A percentile compares a stretch with the other conserved stretches of the same genome.
Evolutionary conservation across 2,888 invertebrate species (phyloP).

Genomic region (Cistogaster globosa): DNA sequence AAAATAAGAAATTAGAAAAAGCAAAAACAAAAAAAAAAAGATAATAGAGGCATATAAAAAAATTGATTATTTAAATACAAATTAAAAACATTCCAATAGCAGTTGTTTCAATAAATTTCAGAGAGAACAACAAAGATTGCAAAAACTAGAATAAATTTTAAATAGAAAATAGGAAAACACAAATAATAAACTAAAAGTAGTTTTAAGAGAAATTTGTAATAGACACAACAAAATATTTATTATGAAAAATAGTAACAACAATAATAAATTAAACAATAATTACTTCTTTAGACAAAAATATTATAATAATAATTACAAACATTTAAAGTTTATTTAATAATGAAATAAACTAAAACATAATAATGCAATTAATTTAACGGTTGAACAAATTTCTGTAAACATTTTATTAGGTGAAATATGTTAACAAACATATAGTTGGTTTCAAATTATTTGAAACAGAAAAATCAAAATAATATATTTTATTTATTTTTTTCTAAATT

Average conservation of each 20-base stretch:
- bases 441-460: not conserved
- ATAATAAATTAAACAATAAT: slow-evolving; percentile 58
- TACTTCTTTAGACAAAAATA: slow-evolving; percentile 59
- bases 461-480: not conserved
- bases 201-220: slow-evolving; percentile 39
- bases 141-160: slow-evolving; percentile 8
- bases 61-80: not conserved
- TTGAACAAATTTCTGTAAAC: slow-evolving; percentile 37
- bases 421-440: no score
- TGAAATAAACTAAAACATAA: not conserved
- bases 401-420: no score
- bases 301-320: not conserved
- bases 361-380: not conserved
- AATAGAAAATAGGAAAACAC: not conserved
- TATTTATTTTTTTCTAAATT: not conserved
- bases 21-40: not conserved
- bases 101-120: slow-evolving; percentile 3
- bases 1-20: slow-evolving; percentile 3
- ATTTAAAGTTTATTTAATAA: not conserved
- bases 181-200: slow-evolving; percentile 15
- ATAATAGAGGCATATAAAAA: slow-evolving; percentile 11
- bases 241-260: slow-evolving; percentile 3
- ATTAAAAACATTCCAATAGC: not conserved
- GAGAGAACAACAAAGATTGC: not conserved
- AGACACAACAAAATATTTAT: slow-evolving; percentile 15